Evolutionary conservation across 2,113 vertebrate genomes (phyloP).

Genomic region (Laterallus jamaicensis): DNA sequence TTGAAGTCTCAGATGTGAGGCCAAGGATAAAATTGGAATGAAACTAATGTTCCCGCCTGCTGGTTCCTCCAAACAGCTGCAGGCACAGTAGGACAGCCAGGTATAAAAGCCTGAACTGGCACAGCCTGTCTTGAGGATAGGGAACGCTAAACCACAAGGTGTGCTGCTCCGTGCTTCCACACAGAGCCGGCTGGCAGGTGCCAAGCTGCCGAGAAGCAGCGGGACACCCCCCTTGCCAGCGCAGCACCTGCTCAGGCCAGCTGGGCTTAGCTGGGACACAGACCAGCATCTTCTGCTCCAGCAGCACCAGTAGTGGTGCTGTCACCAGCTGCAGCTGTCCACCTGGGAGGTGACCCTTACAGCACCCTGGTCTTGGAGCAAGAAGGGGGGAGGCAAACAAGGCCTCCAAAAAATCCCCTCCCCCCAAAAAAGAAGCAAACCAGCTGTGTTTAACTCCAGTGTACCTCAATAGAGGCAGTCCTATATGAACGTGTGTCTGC

Average conservation of each 20-base stretch:
- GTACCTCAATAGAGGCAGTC: neutral
- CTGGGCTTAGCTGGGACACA: neutral
- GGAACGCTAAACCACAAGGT: constrained; percentile 27
- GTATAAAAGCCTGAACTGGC: constrained; percentile 41
- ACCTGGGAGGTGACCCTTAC: neutral
- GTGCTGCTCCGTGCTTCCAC: neutral
- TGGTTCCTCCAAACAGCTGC: constrained; percentile 51
- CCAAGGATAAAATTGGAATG: constrained; percentile 61
- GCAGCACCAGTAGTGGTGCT: rapidly evolving
- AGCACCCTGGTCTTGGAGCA: neutral
- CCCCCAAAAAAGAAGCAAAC: neutral
- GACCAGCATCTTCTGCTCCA: rapidly evolving
- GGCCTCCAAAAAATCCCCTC: too few species aligned
- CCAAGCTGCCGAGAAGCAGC: neutral
- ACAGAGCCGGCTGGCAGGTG: neutral
- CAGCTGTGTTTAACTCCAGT: neutral
- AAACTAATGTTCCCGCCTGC: constrained; percentile 43
- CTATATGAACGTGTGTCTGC: rapidly evolving
- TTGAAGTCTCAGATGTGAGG: constrained; percentile 51
- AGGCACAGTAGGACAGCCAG: neutral
- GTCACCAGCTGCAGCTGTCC: neutral
- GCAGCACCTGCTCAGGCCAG: rapidly evolving
- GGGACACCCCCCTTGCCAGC: neutral
- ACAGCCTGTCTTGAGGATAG: neutral
- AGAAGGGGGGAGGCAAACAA: neutral